Evolutionary conservation across 2,797 vertebrate species (phyloP), one percentile per base, ranked within the genome.

Genomic region (Hydrophis major): DNA sequence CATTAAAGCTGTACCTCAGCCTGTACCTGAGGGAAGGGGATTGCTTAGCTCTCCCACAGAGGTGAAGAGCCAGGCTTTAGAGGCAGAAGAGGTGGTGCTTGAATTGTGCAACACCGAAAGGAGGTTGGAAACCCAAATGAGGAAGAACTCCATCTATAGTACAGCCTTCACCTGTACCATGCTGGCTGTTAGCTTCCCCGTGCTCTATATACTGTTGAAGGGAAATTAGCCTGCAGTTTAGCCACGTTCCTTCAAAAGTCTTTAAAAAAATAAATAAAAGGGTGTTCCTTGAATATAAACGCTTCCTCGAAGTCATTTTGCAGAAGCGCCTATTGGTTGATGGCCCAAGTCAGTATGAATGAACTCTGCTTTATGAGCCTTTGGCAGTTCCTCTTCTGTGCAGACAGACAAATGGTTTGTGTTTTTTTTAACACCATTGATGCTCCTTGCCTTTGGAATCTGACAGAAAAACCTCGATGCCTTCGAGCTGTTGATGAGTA

Each of bases 201-300:
- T 98, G 0, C 96, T 99, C n/a, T 99, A 99, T 93, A 22, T 99
- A 92, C 96, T 99, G 69, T 97, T 99, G 89, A 98, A 97, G 95
- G 96, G 97, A 69, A 98, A 96, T 95, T 98, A 97, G 96, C 92
- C 53, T n/a, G 18, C 42, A 42, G n/a, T 63, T 92, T 57, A 87
- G 37, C 50, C 74, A 37, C 18, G 10, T 18, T 22, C 6, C 74
- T 22, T 22, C 74, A 22, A 78, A 69, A 78, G 74, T 78, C 74
- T 78, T 69, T 6, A 69, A 37, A 78, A 74, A 61, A 13, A 92
- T 89, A 95, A 53, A 95, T 96, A 95, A 95, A 96, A 93, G 87
- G 66, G 6, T 59, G 86, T 91, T 94, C 95, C 92, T 90, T 50
- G 7, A 90, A 37, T 63, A 37, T 20, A 16, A 89, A 88, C 22